Percentiles rank a stretch among this genome's conserved stretches.
phyloP scores from a whole-genome alignment of 1,140 invertebrate species.

The Dendrolimus punctatus region DNA sequence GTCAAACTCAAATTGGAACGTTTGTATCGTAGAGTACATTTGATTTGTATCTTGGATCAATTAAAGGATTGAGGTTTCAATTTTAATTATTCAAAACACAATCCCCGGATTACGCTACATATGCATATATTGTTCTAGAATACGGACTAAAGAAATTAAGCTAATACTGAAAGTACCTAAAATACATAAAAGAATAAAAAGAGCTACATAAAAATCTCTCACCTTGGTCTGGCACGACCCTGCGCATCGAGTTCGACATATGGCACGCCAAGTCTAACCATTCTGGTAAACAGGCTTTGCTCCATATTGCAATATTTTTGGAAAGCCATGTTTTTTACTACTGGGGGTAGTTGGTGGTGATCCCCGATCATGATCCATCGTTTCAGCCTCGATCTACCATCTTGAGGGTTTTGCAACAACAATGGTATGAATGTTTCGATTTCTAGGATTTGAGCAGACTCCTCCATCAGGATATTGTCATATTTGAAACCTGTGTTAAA shows the following conservation, averaged over 20 bases:
- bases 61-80: too few relatives aligned
- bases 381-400: constrained; percentile 96
- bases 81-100: too few relatives aligned
- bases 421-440: constrained; percentile 99
- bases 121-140: too few relatives aligned
- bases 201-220: constrained; percentile 6
- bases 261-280: constrained; percentile 96
- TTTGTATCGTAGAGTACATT: too few relatives aligned
- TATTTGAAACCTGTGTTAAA: constrained; percentile 89
- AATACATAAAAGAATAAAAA: too few relatives aligned
- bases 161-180: too few relatives aligned
- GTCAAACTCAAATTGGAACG: too few relatives aligned
- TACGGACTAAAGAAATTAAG: too few relatives aligned
- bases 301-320: constrained; percentile 99
- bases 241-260: constrained; percentile 98
- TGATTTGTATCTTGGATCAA: too few relatives aligned
- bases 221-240: constrained; percentile 92
- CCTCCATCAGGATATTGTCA: constrained; percentile 99
- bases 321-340: constrained; percentile 99
- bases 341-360: constrained; percentile 98
- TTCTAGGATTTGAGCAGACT: constrained; percentile 98
- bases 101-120: too few relatives aligned
- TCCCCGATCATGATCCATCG: constrained; percentile 99
- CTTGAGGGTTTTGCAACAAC: constrained; percentile 96
- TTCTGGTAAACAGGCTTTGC: constrained; percentile 96